Evolutionary conservation across 2,797 vertebrate species (phyloP), one percentile per base, ranked within the genome.

Genomic region (Ispidina picta): DNA sequence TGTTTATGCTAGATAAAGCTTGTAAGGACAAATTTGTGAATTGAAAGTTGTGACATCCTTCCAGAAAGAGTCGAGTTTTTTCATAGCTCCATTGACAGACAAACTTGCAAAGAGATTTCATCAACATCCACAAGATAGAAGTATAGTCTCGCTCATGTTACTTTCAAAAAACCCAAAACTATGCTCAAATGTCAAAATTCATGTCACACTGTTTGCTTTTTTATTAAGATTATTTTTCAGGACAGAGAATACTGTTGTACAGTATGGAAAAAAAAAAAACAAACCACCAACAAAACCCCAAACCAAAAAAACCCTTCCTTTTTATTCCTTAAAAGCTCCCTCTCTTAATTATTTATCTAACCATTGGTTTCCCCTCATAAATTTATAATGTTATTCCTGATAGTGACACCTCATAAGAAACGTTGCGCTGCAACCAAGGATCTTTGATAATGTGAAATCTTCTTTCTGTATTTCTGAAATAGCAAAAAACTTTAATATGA

Each of bases 311-410:
- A 6, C 6, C 37, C 6, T 46, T 70, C 18, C 43, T 6, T 81
- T 66, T 26, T 80, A 20, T 29, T 54, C 58, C 23, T 44, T 71
- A 62, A 51, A 71, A 74, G 4, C 12, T 83, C 6, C 4, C 2
- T 62, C 8, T 86, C 83, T 90, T 66, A 92, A 86, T 89, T 80
- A 60, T 92, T 78, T 60, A 72, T 88, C 15, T 81, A 66, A 70
- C 15, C 10, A 21, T 48, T 85, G 84, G 16, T 49, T 90, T 31
- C 28, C 5, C 52, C n/a, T 91, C 8, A 5, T 86, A 90, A 69
- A 78, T 80, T 84, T 64, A 87, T 65, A 70, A 59, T 78, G 9
- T 23, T 56, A 51, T 89, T 85, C 64, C 44, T 64, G 28, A 64
- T 18, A 65, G 12, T 31, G 15, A 73, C 20, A 81, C 10, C 35